Conservation (phyloP, 2,113 vertebrate genomes). For the Limanda limanda region DNA sequence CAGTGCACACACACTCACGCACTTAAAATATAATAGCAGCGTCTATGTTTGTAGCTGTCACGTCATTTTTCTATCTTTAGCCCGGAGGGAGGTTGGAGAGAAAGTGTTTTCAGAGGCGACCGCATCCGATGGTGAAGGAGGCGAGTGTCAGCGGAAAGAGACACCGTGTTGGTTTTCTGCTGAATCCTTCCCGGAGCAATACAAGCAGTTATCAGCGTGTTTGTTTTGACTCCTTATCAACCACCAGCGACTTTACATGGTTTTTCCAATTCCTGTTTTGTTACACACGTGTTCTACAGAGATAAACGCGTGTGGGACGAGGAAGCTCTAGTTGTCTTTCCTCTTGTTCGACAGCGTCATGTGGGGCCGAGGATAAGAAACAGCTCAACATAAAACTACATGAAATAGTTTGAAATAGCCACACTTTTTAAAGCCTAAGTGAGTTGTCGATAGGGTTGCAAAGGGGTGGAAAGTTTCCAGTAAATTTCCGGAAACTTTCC, state of each 20-base stretch:
- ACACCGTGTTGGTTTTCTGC: no score
- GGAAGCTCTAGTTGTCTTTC: neutral
- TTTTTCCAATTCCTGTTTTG: neutral
- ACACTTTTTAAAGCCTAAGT: no score
- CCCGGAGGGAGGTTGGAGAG: neutral
- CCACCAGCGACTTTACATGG: neutral
- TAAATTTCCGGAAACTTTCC: no score
- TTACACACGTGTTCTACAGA: neutral
- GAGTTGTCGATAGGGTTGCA: neutral
- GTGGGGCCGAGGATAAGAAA: neutral
- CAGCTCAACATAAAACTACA: neutral
- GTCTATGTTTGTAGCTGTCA: no score
- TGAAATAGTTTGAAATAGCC: neutral
- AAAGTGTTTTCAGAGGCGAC: neutral
- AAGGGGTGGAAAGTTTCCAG: no score
- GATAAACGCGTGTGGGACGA: neutral
- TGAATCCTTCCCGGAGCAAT: no score
- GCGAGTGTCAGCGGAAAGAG: neutral
- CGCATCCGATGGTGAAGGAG: neutral
- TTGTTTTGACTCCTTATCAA: neutral
- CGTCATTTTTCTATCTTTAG: neutral
- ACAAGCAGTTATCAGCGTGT: neutral
- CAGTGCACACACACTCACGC: no score
- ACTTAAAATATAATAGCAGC: no score
- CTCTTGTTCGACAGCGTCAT: neutral